A percentile compares a stretch with the other conserved stretches of the same genome.
phyloP scores from a whole-genome alignment of 2,113 vertebrate species.

The Equus przewalskii region DNA sequence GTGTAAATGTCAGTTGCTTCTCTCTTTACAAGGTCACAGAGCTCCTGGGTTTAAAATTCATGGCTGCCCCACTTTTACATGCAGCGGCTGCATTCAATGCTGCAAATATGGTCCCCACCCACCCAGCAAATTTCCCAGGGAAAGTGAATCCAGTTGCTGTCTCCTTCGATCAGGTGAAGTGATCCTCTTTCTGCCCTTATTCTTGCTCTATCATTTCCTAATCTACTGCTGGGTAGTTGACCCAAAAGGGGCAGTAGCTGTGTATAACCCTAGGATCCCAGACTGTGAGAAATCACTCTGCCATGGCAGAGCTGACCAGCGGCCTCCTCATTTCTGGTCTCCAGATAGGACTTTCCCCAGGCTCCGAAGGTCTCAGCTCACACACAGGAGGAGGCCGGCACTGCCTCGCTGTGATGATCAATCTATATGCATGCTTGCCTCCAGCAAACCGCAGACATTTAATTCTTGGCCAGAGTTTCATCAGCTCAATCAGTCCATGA shows the following conservation, averaged over 20 bases:
- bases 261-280: background rate
- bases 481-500: constrained; percentile 12
- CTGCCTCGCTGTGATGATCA: background rate
- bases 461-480: constrained; percentile 53
- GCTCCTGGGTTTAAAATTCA: background rate
- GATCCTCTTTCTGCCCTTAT: background rate
- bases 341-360: background rate
- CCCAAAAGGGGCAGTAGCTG: fast-evolving
- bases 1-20: background rate
- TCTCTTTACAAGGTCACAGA: background rate
- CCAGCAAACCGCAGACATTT: background rate
- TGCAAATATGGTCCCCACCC: background rate
- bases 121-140: background rate
- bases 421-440: background rate
- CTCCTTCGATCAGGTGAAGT: no score
- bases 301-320: background rate
- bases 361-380: background rate
- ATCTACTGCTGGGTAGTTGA: background rate
- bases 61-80: background rate
- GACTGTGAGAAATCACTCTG: background rate
- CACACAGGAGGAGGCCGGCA: background rate
- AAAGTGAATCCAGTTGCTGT: background rate
- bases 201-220: background rate
- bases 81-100: background rate
- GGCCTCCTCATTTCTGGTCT: background rate